Evolutionary conservation across 1,140 invertebrate species (phyloP), one percentile per base, ranked within the genome.

Genomic region (Mya arenaria): DNA sequence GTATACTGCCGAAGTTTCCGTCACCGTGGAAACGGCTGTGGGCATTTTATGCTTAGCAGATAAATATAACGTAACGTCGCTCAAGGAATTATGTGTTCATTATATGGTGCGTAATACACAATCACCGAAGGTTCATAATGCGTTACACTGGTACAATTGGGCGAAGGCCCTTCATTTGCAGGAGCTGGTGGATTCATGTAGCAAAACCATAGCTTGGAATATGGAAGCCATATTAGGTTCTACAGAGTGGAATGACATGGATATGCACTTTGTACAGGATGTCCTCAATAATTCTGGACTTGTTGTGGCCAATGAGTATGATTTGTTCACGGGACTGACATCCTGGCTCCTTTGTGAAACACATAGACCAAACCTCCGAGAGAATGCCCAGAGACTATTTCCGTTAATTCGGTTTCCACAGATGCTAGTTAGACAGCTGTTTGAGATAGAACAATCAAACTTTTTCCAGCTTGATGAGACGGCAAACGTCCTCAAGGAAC

Each of bases 31-130:
- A 8, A 88, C 87, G 19, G 89, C 90, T 32, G 89, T 92, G 0
- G 92, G 92, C 10, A 90, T 93, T 66, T 83, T 93, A n/a, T 93
- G 92, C 78, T 84, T 93, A 30, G 92, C 92, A 19, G 92, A 93
- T 81, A 93, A 93, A 73, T 93, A 93, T 84, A 89, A 91, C 78
- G 92, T 93, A 3, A 78, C 82, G n/a, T 92, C 92, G 25, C 83
- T 93, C 36, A 92, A 92, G 71, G 58, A 80, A 23, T 78, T 93
- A 28, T 92, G 91, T 83, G 89, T 87, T 13, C 80, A 86, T 28
- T 93, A 92, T 82, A 93, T 93, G 92, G 84, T 91, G 10, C 87
- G 92, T 34, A 87, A 92, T 72, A 88, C 89, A 3, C 82, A 86
- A 62, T 90, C 90, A 8, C 92, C 92, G 0, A 85, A 88, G 37